A percentile compares a stretch with the other conserved stretches of the same genome.
Conservation (phyloP, 2,797 vertebrate species). For the Oophaga sylvatica region DNA sequence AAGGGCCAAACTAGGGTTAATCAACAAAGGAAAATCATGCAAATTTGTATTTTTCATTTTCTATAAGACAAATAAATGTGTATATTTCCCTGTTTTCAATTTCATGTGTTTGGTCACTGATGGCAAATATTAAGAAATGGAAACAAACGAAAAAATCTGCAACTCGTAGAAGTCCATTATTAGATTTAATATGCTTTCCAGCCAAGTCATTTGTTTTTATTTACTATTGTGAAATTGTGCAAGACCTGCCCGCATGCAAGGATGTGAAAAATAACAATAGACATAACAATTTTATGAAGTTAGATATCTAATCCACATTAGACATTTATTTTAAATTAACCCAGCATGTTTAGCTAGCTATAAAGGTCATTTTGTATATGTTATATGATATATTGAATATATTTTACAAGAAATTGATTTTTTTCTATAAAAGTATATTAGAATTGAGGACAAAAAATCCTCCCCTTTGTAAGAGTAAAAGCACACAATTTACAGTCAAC, state of each 20-base stretch:
- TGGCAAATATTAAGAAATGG: constrained; percentile 40
- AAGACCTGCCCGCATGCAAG: constrained; percentile 9
- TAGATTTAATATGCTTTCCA: constrained; percentile 41
- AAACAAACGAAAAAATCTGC: constrained; percentile 44
- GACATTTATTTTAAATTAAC: constrained; percentile 23
- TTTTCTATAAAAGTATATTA: background rate
- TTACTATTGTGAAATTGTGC: constrained; percentile 36
- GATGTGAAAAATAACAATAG: constrained; percentile 25
- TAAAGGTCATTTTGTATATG: background rate
- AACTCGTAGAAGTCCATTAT: constrained; percentile 47
- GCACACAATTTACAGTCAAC: background rate
- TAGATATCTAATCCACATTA: constrained; percentile 11
- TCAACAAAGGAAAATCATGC: background rate
- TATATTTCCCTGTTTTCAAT: constrained; percentile 50
- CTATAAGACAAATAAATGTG: constrained; percentile 23
- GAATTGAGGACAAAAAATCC: background rate
- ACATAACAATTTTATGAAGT: constrained; percentile 23
- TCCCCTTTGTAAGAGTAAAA: background rate
- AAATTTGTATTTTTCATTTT: constrained; percentile 18
- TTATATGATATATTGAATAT: background rate
- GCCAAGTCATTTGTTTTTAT: constrained; percentile 54
- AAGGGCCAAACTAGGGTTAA: background rate
- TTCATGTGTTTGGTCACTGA: constrained; percentile 24
- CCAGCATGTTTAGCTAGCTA: background rate
- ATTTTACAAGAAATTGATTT: background rate